Percentiles rank a stretch among this genome's conserved stretches.
These are phyloP conservation scores for Luidia sarsii DNA, from an alignment of 53 echinoderm and acorn worm genomes.

Conservation along the genomic window DNA sequence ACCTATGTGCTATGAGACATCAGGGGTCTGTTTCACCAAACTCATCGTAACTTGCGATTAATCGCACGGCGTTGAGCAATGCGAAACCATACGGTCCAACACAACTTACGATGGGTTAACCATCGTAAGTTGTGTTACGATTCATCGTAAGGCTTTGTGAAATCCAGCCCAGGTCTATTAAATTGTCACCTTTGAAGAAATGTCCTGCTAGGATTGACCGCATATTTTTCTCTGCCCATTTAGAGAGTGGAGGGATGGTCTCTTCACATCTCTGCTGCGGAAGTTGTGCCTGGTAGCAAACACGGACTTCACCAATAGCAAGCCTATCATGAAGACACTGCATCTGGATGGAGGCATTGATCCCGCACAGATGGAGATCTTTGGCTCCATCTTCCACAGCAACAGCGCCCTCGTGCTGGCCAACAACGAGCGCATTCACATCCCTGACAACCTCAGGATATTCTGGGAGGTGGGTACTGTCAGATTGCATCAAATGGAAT, in stretches of 20 bases:
- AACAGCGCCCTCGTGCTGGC: slow-evolving; percentile 71
- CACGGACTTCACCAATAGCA: slow-evolving; percentile 70
- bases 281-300: slow-evolving; percentile 82
- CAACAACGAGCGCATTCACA: slow-evolving; percentile 88
- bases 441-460: slow-evolving; percentile 78
- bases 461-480: slow-evolving; percentile 92
- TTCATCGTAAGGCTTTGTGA: too few species aligned
- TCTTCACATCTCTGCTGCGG: slow-evolving; percentile 80
- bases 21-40: too few species aligned
- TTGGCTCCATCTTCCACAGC: slow-evolving; percentile 78
- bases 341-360: slow-evolving; percentile 94
- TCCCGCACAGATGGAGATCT: slow-evolving; percentile 87
- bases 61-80: too few species aligned
- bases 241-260: slow-evolving; percentile 96
- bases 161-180: neutral
- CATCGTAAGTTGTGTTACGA: too few species aligned
- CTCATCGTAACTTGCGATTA: too few species aligned
- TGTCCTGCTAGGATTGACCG: too few species aligned
- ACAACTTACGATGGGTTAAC: too few species aligned
- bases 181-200: too few species aligned
- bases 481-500: too few species aligned
- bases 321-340: slow-evolving; percentile 79
- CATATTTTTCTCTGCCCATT: too few species aligned
- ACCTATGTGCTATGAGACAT: too few species aligned
- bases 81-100: too few species aligned